Percentiles rank a stretch among this genome's conserved stretches.
These are phyloP conservation scores for Anguilla marmorata DNA, from an alignment of 2,797 vertebrate genomes.

Conservation along the genomic window DNA sequence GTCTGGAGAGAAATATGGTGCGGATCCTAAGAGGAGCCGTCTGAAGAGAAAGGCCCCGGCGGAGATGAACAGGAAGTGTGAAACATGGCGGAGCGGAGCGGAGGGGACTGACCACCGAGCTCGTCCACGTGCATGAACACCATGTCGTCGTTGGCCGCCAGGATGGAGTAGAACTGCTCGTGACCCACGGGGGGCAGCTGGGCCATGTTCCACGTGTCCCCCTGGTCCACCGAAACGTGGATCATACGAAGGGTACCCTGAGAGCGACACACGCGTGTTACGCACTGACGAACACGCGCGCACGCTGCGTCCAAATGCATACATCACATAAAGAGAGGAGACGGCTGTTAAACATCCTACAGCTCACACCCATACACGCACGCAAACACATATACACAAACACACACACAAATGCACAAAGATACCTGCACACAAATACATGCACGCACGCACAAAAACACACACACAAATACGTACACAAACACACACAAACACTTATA, in stretches of 20 bases:
- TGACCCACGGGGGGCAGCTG: slow-evolving; percentile 90
- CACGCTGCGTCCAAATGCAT: background rate
- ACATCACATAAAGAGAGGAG: background rate
- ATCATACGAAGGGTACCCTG: slow-evolving; percentile 80
- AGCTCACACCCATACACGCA: background rate
- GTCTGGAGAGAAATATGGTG: background rate
- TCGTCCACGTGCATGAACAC: slow-evolving; percentile 97
- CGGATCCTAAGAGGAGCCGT: background rate
- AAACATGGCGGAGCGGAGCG: background rate
- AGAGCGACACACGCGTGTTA: background rate
- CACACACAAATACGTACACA: background rate
- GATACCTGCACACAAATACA: background rate
- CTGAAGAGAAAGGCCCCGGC: background rate
- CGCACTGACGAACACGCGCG: background rate
- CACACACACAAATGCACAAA: background rate
- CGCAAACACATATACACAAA: background rate
- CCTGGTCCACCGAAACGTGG: slow-evolving; percentile 85
- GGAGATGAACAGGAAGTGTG: background rate
- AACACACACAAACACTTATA: no score
- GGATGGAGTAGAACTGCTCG: slow-evolving; percentile 94
- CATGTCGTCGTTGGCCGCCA: slow-evolving; percentile 89
- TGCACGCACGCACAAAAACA: background rate
- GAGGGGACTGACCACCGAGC: slow-evolving; percentile 78
- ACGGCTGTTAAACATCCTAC: background rate
- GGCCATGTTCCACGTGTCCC: slow-evolving; percentile 89